Evolutionary conservation across 37 sponge, comb jelly and placozoan species (phyloP), one percentile per base, ranked within the genome.

Genomic region (Ianthella basta): DNA sequence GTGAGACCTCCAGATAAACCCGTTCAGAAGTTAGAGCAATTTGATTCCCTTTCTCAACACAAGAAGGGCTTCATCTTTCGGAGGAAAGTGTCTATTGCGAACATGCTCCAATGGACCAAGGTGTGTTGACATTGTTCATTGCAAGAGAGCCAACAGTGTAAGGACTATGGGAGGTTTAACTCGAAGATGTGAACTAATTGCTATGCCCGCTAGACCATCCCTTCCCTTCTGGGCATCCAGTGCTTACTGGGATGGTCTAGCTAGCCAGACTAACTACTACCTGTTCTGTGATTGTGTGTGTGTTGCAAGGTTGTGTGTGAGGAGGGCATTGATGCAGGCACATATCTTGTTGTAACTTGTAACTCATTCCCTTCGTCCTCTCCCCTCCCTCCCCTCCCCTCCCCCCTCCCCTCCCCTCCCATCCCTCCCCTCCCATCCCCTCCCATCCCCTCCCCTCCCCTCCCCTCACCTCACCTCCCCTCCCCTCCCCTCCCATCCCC

Each of bases 41-140:
- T 94, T 38, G 72, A 89, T 59, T 86, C 89, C 23, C 77, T 94
- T 8, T 84, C 67, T 0, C 86, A 90, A 53, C 97, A 95, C 84
- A 90, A 85, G 50, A 87, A 57, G 50, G 95, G 97, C 0, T 86
- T 96, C 68, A 89, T 95, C 63, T 66, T 88, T n/a, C 86, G 84
- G 61, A 92, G 86, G 87, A 97, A 95, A 34, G 95, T 97, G 50
- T 91, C 97, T 59, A 94, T 97, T 60, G 95, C 93, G 0, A 92
- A 92, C 78, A 92, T 97, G 95, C 87, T 97, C 24, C 78, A 82
- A 4, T 97, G 97, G 97, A 95, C 97, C 25, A 97, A 95, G 89
- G 97, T 95, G 77, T 0, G 82, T n/a, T 8, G 10, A 20, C 40
- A n/a, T 72, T 0, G 55, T 69, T 53, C 65, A 63, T 63, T 2